Conservation (phyloP, 2,797 vertebrate genomes). For the Sebastes matsubarae region DNA sequence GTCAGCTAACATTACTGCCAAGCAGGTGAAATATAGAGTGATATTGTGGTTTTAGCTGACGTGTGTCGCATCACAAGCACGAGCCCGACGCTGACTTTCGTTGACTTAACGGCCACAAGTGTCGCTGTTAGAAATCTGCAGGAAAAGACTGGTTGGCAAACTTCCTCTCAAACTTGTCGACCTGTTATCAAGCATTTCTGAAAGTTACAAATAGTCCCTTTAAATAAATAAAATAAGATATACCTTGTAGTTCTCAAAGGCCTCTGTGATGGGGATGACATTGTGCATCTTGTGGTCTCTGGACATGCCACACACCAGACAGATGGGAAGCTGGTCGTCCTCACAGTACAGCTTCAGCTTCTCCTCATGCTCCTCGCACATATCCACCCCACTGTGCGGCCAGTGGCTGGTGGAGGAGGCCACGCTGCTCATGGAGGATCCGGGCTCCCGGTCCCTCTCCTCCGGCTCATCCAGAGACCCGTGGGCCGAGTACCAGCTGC, state of each 20-base stretch:
- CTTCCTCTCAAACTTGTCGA: no score
- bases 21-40: no score
- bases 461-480: constrained; percentile 41
- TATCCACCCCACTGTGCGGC: constrained; percentile 57
- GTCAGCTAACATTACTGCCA: no score
- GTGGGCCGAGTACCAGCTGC: background rate
- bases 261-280: constrained; percentile 81
- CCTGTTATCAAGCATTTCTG: no score
- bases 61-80: no score
- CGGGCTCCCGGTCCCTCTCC: constrained; percentile 60
- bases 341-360: constrained; percentile 83
- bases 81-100: no score
- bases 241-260: constrained; percentile 83
- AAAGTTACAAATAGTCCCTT: no score
- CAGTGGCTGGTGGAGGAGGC: constrained; percentile 68
- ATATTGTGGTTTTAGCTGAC: no score
- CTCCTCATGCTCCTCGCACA: constrained; percentile 83
- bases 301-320: constrained; percentile 83
- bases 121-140: no score
- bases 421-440: constrained; percentile 71
- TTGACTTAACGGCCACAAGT: no score
- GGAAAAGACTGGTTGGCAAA: no score
- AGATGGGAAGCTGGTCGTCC: constrained; percentile 83
- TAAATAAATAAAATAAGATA: no score
- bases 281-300: constrained; percentile 82